phyloP scores from a whole-genome alignment of 2,113 vertebrate genomes.

The Dasypus novemcinctus region DNA sequence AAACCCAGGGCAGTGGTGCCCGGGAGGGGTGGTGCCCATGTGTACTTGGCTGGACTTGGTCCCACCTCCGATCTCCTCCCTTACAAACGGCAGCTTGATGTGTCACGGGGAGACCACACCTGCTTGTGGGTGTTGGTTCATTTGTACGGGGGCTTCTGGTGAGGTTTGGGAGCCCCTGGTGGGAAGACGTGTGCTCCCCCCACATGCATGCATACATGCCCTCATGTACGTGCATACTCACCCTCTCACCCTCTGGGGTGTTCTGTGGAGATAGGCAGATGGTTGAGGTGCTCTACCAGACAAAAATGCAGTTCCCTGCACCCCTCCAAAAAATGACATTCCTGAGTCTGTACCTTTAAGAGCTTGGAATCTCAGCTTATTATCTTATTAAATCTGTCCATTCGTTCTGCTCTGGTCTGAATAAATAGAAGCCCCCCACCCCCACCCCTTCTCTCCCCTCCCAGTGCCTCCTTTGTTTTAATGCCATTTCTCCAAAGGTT shows the following conservation, averaged over 20 bases:
- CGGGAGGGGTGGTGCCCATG: accelerated
- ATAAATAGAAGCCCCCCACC: slow-evolving; percentile 51
- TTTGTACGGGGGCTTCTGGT: not conserved
- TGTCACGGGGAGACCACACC: not conserved
- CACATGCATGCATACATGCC: too few relatives aligned
- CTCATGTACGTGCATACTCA: not conserved
- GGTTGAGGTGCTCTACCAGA: not conserved
- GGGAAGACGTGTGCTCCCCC: not conserved
- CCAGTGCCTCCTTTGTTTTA: slow-evolving; percentile 50
- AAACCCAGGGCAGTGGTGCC: not conserved
- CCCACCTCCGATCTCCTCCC: not conserved
- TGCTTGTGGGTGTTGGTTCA: not conserved
- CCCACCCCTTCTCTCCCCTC: not conserved
- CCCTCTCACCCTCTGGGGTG: not conserved
- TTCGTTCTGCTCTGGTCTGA: slow-evolving; percentile 74
- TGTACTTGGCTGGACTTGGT: not conserved
- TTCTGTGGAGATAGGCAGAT: not conserved
- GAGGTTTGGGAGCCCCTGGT: not conserved
- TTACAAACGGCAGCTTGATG: not conserved
- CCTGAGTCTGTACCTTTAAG: slow-evolving; percentile 70
- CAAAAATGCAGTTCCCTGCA: not conserved
- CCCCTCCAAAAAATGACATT: not conserved
- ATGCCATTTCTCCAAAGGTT: slow-evolving; percentile 44
- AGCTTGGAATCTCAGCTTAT: slow-evolving; percentile 63
- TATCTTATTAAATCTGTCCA: slow-evolving; percentile 67